Evolutionary conservation across 2,888 invertebrate genomes (phyloP).

Genomic region (Axea sp.): DNA sequence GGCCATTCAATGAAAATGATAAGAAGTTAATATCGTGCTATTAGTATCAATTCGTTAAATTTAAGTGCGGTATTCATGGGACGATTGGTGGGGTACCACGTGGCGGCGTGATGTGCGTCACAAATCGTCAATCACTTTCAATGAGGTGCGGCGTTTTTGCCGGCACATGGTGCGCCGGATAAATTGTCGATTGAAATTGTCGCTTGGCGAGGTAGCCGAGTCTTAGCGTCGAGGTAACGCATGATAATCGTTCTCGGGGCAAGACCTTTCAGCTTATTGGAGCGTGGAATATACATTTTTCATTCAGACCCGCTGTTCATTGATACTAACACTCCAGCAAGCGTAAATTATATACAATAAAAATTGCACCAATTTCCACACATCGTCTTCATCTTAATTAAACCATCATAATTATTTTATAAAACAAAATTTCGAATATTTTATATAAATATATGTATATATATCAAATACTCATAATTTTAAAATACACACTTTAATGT

Average conservation of each 20-base stretch:
- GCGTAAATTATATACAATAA: conserved; percentile 19
- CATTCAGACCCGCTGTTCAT: conserved; percentile 42
- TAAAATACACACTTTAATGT: no score
- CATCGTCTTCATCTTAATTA: background rate
- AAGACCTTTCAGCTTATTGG: conserved; percentile 55
- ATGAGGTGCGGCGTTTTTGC: conserved; percentile 37
- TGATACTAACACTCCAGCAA: conserved; percentile 37
- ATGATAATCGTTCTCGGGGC: conserved; percentile 50
- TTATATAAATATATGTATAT: no score
- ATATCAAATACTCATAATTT: no score
- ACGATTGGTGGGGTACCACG: conserved; percentile 18
- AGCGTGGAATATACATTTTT: conserved; percentile 57
- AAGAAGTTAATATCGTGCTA: no score
- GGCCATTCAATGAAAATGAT: no score
- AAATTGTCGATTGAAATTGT: conserved; percentile 39
- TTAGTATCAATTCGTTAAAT: no score
- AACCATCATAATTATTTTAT: no score
- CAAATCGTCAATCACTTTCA: conserved; percentile 39
- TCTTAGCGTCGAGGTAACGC: conserved; percentile 53
- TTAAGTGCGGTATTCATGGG: background rate
- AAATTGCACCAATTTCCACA: conserved; percentile 1
- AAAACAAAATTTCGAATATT: no score
- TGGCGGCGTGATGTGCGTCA: conserved; percentile 31
- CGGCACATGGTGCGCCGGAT: conserved; percentile 21
- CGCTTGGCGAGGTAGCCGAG: conserved; percentile 45